Evolutionary conservation across 2,113 vertebrate genomes (phyloP).

Genomic region (Oxyura jamaicensis): DNA sequence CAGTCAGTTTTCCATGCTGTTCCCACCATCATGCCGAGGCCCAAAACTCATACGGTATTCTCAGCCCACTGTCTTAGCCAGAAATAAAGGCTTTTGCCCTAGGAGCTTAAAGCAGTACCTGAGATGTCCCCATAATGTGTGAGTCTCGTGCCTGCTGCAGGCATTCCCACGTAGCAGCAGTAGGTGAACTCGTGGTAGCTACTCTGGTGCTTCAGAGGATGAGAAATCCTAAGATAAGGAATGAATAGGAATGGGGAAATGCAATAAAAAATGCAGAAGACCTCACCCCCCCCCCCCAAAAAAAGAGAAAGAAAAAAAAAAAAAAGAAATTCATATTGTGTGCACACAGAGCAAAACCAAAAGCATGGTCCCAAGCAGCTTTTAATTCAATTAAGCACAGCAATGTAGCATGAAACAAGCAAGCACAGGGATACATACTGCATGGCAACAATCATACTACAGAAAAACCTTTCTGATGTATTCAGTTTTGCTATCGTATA

Average conservation of each 20-base stretch:
- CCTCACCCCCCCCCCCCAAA: background rate
- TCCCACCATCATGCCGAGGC: fast-evolving
- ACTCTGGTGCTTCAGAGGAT: background rate
- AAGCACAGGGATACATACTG: background rate
- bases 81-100: background rate
- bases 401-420: background rate
- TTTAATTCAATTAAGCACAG: background rate
- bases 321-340: background rate
- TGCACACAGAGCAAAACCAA: background rate
- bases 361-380: background rate
- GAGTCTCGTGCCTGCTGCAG: conserved; percentile 5
- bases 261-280: conserved; percentile 19
- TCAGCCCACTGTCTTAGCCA: background rate
- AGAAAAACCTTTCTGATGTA: background rate
- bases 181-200: background rate
- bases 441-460: background rate
- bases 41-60: background rate
- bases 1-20: fast-evolving
- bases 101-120: conserved; percentile 9
- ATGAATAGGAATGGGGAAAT: conserved; percentile 46
- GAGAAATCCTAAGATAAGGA: conserved; percentile 41
- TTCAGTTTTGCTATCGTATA: background rate
- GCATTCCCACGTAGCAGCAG: background rate
- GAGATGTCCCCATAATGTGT: conserved; percentile 56
- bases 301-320: background rate